phyloP scores from a whole-genome alignment of 2,888 invertebrate species.

The Gisinianus flammeolus region DNA sequence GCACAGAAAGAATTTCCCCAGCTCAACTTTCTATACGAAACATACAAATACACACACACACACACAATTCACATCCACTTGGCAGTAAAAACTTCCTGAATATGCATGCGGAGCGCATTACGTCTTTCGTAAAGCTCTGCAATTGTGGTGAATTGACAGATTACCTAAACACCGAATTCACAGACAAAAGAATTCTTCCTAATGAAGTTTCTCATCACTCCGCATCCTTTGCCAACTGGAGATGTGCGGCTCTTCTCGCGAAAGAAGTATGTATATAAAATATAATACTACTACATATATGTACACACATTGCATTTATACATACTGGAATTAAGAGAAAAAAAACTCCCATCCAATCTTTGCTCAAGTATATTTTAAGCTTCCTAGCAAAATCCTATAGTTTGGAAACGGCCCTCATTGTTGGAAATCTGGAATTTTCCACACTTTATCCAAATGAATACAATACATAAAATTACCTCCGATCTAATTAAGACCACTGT shows the following conservation, averaged over 20 bases:
- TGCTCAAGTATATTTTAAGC: no score
- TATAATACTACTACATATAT: no score
- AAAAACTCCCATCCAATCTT: no score
- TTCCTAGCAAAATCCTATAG: no score
- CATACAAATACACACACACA: not conserved
- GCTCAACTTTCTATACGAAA: conserved; percentile 6
- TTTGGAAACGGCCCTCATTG: no score
- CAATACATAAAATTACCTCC: conserved; percentile 6
- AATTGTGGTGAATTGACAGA: conserved; percentile 46
- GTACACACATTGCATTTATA: no score
- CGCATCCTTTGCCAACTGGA: conserved; percentile 1
- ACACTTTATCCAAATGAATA: not conserved
- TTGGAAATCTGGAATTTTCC: no score
- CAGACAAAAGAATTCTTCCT: conserved; percentile 42
- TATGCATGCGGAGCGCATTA: conserved; percentile 39
- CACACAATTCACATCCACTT: conserved; percentile 17
- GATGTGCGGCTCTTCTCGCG: no score
- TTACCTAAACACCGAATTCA: conserved; percentile 42
- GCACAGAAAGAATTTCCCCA: not conserved
- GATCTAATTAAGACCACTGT: not conserved
- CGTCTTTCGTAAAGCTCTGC: conserved; percentile 32
- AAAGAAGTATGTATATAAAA: no score
- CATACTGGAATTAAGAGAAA: no score
- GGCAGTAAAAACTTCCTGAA: conserved; percentile 37
- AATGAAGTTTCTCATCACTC: conserved; percentile 43